These are phyloP conservation scores for Galerucella nymphaeae DNA, from an alignment of 2,888 invertebrate genomes.

Conservation along the genomic window DNA sequence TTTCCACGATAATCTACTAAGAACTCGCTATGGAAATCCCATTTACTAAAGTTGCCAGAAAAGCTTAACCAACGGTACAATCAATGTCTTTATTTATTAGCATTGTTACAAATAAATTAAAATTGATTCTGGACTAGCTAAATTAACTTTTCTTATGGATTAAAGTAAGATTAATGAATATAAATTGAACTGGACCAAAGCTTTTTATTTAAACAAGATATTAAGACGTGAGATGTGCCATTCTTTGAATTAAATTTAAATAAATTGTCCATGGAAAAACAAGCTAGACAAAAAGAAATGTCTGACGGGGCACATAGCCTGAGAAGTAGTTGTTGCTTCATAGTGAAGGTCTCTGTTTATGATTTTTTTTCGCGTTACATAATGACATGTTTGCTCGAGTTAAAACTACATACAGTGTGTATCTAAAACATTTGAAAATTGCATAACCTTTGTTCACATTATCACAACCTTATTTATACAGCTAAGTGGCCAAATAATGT, in stretches of 20 bases:
- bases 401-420: no score
- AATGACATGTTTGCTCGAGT: no score
- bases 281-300: no score
- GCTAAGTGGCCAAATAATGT: neutral
- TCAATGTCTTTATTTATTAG: neutral
- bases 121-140: neutral
- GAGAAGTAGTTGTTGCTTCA: no score
- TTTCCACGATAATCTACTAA: neutral
- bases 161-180: neutral
- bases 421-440: neutral
- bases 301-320: no score
- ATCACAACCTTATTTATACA: neutral
- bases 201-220: neutral
- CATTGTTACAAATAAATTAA: neutral
- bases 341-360: no score
- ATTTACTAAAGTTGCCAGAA: neutral
- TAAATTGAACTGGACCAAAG: neutral
- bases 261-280: no score
- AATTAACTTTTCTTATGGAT: neutral
- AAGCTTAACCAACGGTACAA: neutral
- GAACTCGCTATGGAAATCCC: neutral
- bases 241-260: neutral
- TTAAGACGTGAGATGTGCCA: neutral
- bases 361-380: no score
- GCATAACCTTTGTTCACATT: neutral